Conservation (phyloP, 92 coral and sea anemone genomes). For the Umimayanthus kanabou region DNA sequence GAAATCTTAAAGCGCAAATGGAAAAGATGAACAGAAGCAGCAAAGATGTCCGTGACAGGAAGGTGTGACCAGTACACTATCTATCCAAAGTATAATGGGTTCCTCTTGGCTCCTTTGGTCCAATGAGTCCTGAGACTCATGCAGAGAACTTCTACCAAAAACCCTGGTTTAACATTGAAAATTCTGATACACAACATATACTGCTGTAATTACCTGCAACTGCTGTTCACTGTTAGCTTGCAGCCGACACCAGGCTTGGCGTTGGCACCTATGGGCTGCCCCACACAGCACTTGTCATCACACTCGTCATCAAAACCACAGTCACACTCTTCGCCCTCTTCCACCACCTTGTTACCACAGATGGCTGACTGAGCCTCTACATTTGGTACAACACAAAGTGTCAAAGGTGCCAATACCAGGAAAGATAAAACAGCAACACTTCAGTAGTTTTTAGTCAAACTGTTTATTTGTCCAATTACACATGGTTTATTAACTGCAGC, state of each 20-base stretch:
- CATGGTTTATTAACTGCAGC: too few relatives aligned
- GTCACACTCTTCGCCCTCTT: slow-evolving; percentile 73
- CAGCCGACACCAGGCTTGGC: slow-evolving; percentile 45
- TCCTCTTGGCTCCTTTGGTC: too few relatives aligned
- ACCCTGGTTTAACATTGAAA: not conserved
- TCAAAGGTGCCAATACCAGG: too few relatives aligned
- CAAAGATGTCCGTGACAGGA: too few relatives aligned
- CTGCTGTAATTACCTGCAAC: slow-evolving; percentile 69
- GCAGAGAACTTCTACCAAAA: not conserved
- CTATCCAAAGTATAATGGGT: not conserved
- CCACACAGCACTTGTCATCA: slow-evolving; percentile 60
- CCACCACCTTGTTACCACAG: slow-evolving; percentile 92
- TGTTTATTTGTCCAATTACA: too few relatives aligned
- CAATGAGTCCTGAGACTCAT: not conserved
- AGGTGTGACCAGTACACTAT: not conserved
- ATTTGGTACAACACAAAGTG: not conserved
- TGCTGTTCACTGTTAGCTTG: slow-evolving; percentile 3
- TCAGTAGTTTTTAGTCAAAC: too few relatives aligned
- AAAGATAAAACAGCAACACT: too few relatives aligned
- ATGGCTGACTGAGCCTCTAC: slow-evolving; percentile 76
- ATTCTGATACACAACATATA: not conserved
- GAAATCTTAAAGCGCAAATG: too few relatives aligned
- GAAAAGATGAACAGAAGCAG: too few relatives aligned
- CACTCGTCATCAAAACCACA: slow-evolving; percentile 69
- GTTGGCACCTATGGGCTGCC: not conserved